phyloP scores from a whole-genome alignment of 92 coral and sea anemone genomes.

The Paramuricea clavata region DNA sequence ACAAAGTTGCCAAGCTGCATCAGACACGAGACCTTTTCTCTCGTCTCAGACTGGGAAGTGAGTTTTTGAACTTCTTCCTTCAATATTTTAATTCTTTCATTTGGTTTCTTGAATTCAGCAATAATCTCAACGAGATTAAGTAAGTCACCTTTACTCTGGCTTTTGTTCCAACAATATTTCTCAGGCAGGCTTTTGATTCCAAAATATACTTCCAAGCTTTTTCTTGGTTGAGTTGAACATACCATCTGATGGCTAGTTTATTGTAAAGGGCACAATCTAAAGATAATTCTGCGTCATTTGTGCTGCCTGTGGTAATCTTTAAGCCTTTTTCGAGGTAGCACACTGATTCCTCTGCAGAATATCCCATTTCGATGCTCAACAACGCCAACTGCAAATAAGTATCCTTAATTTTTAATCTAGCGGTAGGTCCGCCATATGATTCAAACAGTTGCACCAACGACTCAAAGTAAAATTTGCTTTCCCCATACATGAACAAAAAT shows the following conservation, averaged over 20 bases:
- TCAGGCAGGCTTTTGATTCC: conserved; percentile 8
- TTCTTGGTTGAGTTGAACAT: background rate
- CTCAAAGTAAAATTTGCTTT: conserved; percentile 27
- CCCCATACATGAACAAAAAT: background rate
- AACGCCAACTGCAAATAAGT: background rate
- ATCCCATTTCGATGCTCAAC: background rate
- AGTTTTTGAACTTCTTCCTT: conserved; percentile 1
- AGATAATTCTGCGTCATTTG: background rate
- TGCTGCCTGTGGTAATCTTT: background rate
- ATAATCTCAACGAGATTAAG: background rate
- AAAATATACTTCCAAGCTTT: conserved; percentile 19
- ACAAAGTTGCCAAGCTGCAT: conserved; percentile 11
- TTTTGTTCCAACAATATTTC: background rate
- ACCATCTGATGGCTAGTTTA: conserved; percentile 5
- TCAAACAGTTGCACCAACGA: background rate
- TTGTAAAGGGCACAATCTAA: conserved; percentile 1
- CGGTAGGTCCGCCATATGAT: background rate
- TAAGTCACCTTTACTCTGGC: background rate
- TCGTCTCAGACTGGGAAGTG: background rate
- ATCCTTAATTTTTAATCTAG: background rate
- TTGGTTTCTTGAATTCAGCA: background rate
- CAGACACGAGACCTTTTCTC: background rate
- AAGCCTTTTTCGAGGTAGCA: conserved; percentile 19
- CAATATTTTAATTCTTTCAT: conserved; percentile 7
- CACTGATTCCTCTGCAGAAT: background rate